Conservation (phyloP, 92 coral and sea anemone species). For the Actinernus sp. region DNA sequence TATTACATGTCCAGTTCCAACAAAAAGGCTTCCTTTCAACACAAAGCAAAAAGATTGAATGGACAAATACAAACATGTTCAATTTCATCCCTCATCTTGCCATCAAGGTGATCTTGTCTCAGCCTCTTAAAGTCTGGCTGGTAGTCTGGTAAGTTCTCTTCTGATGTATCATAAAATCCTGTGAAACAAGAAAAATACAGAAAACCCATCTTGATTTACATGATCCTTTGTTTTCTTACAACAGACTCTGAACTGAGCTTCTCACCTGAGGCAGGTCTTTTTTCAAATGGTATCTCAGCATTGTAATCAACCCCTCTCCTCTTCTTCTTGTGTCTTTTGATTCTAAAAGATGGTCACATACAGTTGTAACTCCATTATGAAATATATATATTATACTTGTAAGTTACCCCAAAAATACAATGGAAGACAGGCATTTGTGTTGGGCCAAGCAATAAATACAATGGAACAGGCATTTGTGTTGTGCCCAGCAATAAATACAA, state of each 20-base stretch:
- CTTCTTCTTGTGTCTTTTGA: slow-evolving; percentile 82
- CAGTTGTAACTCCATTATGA: no score
- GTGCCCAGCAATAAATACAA: no score
- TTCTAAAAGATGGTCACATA: no score
- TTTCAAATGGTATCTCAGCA: slow-evolving; percentile 99
- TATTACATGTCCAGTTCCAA: neutral
- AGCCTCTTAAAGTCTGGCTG: slow-evolving; percentile 94
- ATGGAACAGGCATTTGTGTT: no score
- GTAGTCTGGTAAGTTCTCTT: slow-evolving; percentile 89
- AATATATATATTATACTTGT: no score
- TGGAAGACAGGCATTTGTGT: no score
- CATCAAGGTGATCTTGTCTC: slow-evolving; percentile 94
- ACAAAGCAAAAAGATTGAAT: neutral
- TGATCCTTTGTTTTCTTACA: neutral
- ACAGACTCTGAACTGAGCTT: no score
- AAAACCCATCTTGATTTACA: neutral
- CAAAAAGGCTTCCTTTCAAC: slow-evolving; percentile 72
- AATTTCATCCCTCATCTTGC: slow-evolving; percentile 95
- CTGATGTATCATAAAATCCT: slow-evolving; percentile 96
- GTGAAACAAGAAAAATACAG: neutral
- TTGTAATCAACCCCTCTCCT: slow-evolving; percentile 95
- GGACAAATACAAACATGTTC: slow-evolving; percentile 68
- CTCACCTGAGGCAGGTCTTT: slow-evolving; percentile 92
- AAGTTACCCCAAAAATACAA: no score
- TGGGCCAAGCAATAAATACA: no score